A percentile compares a stretch with the other conserved stretches of the same genome.
phyloP scores from a whole-genome alignment of 2,797 vertebrate species.

The Fringilla coelebs region DNA sequence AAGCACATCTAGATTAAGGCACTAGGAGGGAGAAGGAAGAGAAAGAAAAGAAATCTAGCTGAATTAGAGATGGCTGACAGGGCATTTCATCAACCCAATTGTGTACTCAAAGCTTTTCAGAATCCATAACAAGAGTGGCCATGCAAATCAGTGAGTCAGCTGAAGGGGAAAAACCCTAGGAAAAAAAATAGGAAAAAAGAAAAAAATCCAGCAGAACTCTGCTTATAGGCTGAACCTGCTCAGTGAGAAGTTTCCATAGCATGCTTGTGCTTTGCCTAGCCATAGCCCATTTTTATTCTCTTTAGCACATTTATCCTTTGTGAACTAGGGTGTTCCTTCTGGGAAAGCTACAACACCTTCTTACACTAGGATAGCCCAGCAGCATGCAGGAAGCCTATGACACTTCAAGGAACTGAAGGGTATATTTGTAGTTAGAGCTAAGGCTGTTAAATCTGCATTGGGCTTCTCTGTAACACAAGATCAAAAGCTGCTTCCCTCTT shows the following conservation, averaged over 20 bases:
- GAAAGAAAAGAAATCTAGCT: not conserved
- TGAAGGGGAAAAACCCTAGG: not conserved
- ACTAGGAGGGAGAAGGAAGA: not conserved
- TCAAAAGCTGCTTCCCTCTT: not conserved
- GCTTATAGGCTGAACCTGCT: not conserved
- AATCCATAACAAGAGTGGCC: not conserved
- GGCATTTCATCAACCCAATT: not conserved
- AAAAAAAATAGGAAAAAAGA: too few species aligned
- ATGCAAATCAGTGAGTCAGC: not conserved
- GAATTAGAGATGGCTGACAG: not conserved
- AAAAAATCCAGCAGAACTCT: not conserved
- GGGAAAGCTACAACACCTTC: not conserved
- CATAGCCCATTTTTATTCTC: not conserved
- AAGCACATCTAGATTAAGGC: not conserved
- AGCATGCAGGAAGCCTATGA: not conserved
- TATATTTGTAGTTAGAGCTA: not conserved
- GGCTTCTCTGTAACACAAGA: not conserved
- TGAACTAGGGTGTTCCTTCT: not conserved
- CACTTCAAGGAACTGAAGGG: not conserved
- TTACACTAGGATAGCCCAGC: not conserved
- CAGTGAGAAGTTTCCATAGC: not conserved
- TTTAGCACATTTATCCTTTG: not conserved
- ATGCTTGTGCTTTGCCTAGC: not conserved
- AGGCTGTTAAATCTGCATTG: not conserved
- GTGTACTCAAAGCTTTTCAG: not conserved